phyloP scores from a whole-genome alignment of 2,113 vertebrate genomes.

The Pollachius pollachius region DNA sequence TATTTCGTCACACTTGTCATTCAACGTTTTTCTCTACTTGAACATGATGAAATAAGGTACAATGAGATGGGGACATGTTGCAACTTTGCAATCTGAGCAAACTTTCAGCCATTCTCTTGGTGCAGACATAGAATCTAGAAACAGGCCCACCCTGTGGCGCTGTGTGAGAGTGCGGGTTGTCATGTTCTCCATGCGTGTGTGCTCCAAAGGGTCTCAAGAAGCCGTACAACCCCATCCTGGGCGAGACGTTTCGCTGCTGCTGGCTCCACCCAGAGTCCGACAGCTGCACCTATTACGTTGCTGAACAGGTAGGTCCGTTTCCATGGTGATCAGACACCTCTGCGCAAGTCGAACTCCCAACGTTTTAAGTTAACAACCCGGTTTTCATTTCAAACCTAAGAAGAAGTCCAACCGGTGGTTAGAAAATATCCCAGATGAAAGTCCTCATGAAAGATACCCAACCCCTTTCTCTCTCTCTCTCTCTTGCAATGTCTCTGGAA shows the following conservation, averaged over 20 bases:
- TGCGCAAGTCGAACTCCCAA: neutral
- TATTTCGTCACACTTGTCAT: too few species aligned
- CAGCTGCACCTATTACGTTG: conserved; percentile 95
- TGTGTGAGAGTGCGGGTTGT: neutral
- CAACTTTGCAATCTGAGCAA: neutral
- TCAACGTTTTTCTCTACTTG: too few species aligned
- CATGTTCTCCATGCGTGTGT: too few species aligned
- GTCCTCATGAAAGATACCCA: neutral
- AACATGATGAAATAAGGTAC: too few species aligned
- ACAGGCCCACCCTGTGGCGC: too few species aligned
- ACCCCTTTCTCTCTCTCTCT: conserved; percentile 9
- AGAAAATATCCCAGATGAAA: neutral
- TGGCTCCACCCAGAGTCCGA: conserved; percentile 91
- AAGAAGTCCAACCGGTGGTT: too few species aligned
- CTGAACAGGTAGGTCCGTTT: conserved; percentile 83
- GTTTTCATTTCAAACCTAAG: too few species aligned
- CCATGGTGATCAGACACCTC: neutral
- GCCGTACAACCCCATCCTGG: conserved; percentile 95
- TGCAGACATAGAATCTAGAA: too few species aligned
- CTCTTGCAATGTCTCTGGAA: conserved; percentile 17
- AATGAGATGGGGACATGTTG: neutral
- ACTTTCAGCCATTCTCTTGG: too few species aligned
- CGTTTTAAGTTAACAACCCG: too few species aligned
- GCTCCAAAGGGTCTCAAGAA: conserved; percentile 89
- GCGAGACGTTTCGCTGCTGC: conserved; percentile 94